Evolutionary conservation across 2,113 vertebrate species (phyloP), one percentile per base, ranked within the genome.

Genomic region (Garra rufa): DNA sequence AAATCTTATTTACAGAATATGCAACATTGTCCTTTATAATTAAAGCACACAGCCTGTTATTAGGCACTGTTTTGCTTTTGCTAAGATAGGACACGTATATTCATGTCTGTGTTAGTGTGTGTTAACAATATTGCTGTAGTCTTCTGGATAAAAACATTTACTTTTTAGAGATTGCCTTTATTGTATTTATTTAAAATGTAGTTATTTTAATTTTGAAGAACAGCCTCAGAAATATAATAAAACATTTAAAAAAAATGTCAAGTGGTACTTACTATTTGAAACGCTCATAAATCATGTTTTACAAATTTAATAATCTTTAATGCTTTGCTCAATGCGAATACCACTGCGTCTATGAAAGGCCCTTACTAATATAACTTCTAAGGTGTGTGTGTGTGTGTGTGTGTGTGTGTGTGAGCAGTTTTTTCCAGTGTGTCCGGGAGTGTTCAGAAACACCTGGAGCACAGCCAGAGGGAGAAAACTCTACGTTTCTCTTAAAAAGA

Each of bases 341-440:
- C 11, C 59, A 63, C 2, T 13, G 59, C 59, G 11, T 28, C 24
- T 13, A 24, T 13, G 59, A 28, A 28, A 63, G 24, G 10, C 13
- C 59, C 24, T 28, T 4, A 28, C 11, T 63, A 63, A 63, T 63
- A 14, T 63, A 63, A 63, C 24, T 63, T 63, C 59, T 63, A 14
- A 26, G n/a, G 9, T 24, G 14, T 9, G 44, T 74, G 13, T 28
- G 52, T 21, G n/a, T 24, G 43, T 46, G 38, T 73, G 10, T 15
- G 70, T 73, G 30, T 43, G 67, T 70, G 67, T n/a, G 19, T 11
- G 19, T 6, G 67, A 21, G 34, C 1, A 1, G 13, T 26, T 50
- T 50, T 75, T 75, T 75, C 71, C 44, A 50, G 71, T 28, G 24
- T 75, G 71, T 75, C 71, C 50, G 44, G 26, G 70, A 30, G 24